Percentiles rank a stretch among this genome's conserved stretches.
Evolutionary conservation across 2,113 vertebrate species (phyloP).

Genomic region (Canis aureus): DNA sequence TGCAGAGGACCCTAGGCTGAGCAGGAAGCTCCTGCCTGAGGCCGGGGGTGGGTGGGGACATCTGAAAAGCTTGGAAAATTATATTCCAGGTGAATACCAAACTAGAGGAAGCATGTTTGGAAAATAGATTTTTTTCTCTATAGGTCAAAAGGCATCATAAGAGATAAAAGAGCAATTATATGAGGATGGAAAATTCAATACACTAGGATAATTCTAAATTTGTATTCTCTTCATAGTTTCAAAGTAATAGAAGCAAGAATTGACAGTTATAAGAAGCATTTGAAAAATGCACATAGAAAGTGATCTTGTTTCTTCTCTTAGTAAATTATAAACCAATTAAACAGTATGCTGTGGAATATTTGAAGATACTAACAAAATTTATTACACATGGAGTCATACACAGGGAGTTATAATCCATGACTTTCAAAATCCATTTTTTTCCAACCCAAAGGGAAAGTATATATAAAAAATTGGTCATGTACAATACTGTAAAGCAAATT

Average conservation of each 20-base stretch:
- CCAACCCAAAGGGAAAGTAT: not conserved
- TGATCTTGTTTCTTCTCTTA: not conserved
- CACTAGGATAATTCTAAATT: not conserved
- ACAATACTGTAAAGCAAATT: not conserved
- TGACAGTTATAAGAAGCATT: not conserved
- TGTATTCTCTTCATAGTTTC: not conserved
- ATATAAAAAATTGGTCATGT: not conserved
- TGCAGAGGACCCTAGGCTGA: no score
- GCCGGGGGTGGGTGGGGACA: no score
- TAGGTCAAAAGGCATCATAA: not conserved
- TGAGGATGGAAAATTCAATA: not conserved
- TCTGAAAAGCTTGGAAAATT: not conserved
- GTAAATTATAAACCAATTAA: not conserved
- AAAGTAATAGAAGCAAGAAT: not conserved
- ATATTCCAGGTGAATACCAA: not conserved
- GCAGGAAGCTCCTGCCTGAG: no score
- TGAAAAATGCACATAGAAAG: not conserved
- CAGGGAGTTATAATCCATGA: not conserved
- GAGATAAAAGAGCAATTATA: not conserved
- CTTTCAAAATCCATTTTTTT: not conserved
- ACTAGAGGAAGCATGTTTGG: not conserved
- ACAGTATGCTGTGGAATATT: not conserved
- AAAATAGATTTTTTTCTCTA: not conserved
- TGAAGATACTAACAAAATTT: not conserved
- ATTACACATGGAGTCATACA: not conserved